Percentiles rank a stretch among this genome's conserved stretches.
phyloP scores from a whole-genome alignment of 2,113 vertebrate genomes.

The Enhydra lutris region DNA sequence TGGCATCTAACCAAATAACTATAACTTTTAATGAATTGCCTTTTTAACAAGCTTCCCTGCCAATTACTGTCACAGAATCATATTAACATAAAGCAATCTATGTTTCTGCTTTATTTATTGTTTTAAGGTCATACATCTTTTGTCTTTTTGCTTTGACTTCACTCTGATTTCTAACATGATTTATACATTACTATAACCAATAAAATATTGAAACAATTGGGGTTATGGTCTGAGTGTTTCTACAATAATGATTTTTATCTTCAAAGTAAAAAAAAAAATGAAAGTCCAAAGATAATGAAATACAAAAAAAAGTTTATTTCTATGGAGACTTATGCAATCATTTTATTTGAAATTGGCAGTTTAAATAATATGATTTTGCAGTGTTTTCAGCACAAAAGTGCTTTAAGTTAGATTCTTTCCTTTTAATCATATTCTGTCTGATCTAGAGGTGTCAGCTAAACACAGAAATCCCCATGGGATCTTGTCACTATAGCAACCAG shows the following conservation, averaged over 20 bases:
- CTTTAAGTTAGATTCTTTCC: slow-evolving; percentile 43
- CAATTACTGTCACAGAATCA: slow-evolving; percentile 32
- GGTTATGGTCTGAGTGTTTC: neutral
- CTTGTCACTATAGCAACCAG: slow-evolving; percentile 80
- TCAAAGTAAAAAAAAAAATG: neutral
- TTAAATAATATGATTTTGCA: slow-evolving; percentile 49
- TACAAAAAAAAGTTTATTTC: neutral
- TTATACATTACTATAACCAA: slow-evolving; percentile 28
- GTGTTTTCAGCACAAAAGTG: neutral
- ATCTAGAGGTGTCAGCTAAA: slow-evolving; percentile 64
- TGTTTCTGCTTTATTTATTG: slow-evolving; percentile 31
- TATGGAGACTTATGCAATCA: neutral
- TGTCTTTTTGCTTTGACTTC: slow-evolving; percentile 27
- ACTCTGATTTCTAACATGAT: slow-evolving; percentile 15
- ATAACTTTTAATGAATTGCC: slow-evolving; percentile 16
- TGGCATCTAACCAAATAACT: neutral
- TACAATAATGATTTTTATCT: neutral
- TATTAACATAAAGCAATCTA: neutral
- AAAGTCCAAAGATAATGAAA: neutral
- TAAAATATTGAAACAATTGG: neutral
- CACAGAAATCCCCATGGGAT: slow-evolving; percentile 63
- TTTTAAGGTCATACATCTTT: neutral
- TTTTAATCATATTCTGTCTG: slow-evolving; percentile 76
- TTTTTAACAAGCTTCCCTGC: neutral
- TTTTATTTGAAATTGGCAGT: slow-evolving; percentile 49